Conservation (phyloP, 1,140 invertebrate genomes). For the Calliphora vicina region DNA sequence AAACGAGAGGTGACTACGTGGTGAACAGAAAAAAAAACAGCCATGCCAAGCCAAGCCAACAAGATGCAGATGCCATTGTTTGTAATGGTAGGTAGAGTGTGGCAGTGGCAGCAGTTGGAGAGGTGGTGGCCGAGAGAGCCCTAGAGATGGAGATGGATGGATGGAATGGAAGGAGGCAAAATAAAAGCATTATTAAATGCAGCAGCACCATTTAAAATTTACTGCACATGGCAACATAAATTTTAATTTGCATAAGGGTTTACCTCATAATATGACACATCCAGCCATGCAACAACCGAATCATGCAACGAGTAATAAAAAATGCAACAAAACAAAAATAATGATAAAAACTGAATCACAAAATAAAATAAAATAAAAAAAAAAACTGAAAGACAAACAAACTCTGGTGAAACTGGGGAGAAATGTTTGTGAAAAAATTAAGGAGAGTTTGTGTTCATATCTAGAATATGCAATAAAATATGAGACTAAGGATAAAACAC, state of each 20-base stretch:
- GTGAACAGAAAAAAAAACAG: not conserved
- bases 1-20: not conserved
- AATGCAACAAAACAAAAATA: not conserved
- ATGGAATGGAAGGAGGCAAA: too few relatives aligned
- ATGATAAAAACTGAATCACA: not conserved
- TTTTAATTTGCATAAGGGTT: slow-evolving; percentile 13
- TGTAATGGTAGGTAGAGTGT: not conserved
- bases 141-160: too few relatives aligned
- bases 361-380: not conserved
- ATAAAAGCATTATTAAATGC: slow-evolving; percentile 3
- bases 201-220: not conserved
- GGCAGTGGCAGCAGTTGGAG: too few relatives aligned
- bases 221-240: slow-evolving; percentile 9
- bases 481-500: too few relatives aligned
- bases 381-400: not conserved
- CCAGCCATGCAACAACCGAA: slow-evolving; percentile 4
- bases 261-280: slow-evolving; percentile 16
- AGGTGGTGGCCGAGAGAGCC: too few relatives aligned
- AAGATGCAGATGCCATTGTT: not conserved
- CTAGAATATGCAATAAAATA: not conserved
- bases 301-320: not conserved
- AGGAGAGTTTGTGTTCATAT: not conserved
- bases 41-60: too few relatives aligned
- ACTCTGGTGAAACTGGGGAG: not conserved
- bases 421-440: not conserved